Conservation (phyloP, 2,797 vertebrate species). For the Carcharodon carcharias region DNA sequence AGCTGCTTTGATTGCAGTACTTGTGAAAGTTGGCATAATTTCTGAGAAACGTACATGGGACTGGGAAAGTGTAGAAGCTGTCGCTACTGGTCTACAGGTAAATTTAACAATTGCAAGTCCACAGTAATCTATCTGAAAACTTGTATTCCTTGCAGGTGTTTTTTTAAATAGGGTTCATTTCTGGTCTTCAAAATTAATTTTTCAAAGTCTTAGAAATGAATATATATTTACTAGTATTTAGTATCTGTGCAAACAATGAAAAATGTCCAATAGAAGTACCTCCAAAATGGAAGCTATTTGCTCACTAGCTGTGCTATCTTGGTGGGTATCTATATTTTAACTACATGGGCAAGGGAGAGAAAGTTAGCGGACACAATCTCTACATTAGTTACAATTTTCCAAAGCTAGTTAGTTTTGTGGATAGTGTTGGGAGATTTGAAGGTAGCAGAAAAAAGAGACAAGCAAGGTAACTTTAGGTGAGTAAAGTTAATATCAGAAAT, state of each 20-base stretch:
- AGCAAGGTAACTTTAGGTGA: not conserved
- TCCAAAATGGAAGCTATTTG: not conserved
- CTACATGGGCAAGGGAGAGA: not conserved
- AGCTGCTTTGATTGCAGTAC: slow-evolving; percentile 85
- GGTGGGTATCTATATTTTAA: not conserved
- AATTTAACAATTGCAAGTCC: not conserved
- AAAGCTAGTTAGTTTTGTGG: not conserved
- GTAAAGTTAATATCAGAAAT: not conserved
- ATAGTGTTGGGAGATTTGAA: not conserved
- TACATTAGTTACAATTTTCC: not conserved
- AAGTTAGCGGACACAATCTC: not conserved
- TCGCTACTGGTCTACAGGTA: slow-evolving; percentile 94
- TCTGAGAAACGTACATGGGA: slow-evolving; percentile 86
- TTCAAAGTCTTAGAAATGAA: not conserved
- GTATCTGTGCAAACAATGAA: not conserved
- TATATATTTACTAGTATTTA: not conserved
- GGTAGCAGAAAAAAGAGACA: not conserved
- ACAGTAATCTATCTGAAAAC: not conserved
- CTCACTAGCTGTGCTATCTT: not conserved
- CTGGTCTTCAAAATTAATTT: not conserved
- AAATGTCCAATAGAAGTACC: not conserved
- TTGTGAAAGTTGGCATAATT: slow-evolving; percentile 93
- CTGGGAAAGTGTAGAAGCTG: slow-evolving; percentile 88
- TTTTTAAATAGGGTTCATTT: not conserved
- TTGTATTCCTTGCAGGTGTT: not conserved